phyloP scores from a whole-genome alignment of 2,797 vertebrate species.

The Todus mexicanus region DNA sequence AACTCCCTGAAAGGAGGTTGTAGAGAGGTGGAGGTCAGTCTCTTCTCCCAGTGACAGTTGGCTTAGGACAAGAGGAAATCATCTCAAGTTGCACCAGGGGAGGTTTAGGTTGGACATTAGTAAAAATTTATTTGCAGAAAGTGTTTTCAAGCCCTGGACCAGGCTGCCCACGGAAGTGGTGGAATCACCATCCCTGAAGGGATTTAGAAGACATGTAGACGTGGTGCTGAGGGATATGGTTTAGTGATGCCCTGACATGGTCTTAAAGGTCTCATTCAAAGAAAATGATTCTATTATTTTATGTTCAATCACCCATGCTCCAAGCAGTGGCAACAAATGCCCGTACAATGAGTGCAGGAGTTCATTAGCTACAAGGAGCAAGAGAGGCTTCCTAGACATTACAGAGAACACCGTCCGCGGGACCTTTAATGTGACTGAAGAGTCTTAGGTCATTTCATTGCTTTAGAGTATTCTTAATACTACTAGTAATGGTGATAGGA shows the following conservation, averaged over 20 bases:
- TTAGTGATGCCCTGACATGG: neutral
- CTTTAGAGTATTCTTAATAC: neutral
- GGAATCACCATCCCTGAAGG: neutral
- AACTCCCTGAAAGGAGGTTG: neutral
- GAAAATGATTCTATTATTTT: neutral
- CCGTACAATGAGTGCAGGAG: neutral
- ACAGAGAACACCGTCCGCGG: neutral
- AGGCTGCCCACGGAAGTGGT: neutral
- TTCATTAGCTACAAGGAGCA: neutral
- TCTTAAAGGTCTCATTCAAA: neutral
- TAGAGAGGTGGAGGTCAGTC: neutral
- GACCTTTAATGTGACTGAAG: neutral
- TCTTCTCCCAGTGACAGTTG: too few relatives aligned
- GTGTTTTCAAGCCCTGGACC: neutral
- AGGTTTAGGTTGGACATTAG: neutral
- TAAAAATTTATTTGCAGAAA: neutral
- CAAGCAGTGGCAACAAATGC: neutral
- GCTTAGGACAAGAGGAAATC: neutral
- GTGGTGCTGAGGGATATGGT: neutral
- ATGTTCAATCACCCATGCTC: neutral
- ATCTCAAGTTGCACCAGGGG: neutral
- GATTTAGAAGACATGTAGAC: neutral
- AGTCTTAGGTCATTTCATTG: neutral
- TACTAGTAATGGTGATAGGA: fast-evolving
- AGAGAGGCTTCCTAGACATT: neutral